Percentiles rank a stretch among this genome's conserved stretches.
These are phyloP conservation scores for Caenorhabditis inopinata DNA, from an alignment of 1,140 invertebrate species.

Conservation along the genomic window DNA sequence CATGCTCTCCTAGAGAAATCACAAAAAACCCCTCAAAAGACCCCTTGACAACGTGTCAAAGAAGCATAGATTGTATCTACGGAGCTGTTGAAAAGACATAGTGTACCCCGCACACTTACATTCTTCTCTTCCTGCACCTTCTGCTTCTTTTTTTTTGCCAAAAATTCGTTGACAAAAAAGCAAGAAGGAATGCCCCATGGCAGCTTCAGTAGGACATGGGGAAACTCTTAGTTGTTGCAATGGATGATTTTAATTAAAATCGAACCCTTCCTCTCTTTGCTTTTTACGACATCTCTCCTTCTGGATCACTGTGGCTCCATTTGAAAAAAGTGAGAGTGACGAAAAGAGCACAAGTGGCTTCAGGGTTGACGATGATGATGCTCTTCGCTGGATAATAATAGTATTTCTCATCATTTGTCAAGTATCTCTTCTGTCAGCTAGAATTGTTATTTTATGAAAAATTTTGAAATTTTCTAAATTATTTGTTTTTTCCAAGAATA, in stretches of 20 bases:
- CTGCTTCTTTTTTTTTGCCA: neutral
- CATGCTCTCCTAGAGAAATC: too few relatives aligned
- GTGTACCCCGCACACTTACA: neutral
- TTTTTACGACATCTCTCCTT: neutral
- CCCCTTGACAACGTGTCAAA: neutral
- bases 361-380: neutral
- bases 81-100: neutral
- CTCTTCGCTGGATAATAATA: conserved; percentile 10
- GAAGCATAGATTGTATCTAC: neutral
- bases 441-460: too few relatives aligned
- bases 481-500: neutral
- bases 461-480: too few relatives aligned
- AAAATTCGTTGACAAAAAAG: neutral
- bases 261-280: neutral
- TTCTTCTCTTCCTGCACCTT: neutral
- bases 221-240: neutral
- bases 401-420: neutral
- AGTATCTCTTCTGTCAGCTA: neutral
- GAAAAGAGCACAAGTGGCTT: neutral
- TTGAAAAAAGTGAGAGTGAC: neutral
- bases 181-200: neutral
- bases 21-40: neutral
- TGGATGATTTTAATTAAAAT: conserved; percentile 13
- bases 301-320: neutral
- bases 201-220: neutral